Evolutionary conservation across 30 jellyfish, hydroid and myxozoan genomes (phyloP).

Genomic region (Turritopsis rubra): DNA sequence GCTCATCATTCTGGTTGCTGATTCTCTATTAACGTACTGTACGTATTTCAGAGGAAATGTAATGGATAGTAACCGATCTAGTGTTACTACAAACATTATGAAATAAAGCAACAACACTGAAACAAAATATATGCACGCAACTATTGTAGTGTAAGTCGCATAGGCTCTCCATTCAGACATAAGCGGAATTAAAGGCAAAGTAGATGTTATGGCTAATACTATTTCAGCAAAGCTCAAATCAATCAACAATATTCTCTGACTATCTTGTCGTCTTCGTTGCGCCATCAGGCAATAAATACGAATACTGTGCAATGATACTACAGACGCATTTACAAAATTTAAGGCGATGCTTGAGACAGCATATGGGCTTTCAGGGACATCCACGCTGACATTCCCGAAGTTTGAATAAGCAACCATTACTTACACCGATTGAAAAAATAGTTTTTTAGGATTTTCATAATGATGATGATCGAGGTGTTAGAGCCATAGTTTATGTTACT

Average conservation of each 20-base stretch:
- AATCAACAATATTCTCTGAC: neutral
- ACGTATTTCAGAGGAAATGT: neutral
- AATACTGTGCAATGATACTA: neutral
- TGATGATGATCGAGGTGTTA: too few species aligned
- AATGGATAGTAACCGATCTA: neutral
- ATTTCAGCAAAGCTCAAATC: neutral
- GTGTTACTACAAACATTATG: neutral
- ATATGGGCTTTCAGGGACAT: too few species aligned
- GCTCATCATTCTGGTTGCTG: neutral
- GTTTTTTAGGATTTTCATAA: too few species aligned
- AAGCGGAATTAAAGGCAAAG: neutral
- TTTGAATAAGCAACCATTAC: too few species aligned
- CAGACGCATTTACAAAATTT: too few species aligned
- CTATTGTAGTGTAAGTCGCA: neutral
- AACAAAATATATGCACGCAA: neutral
- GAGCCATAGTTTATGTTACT: too few species aligned
- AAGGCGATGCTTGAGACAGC: too few species aligned
- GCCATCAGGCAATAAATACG: neutral
- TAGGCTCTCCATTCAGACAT: neutral
- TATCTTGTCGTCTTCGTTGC: neutral
- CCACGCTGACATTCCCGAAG: too few species aligned
- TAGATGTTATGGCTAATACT: neutral
- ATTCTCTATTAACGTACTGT: neutral
- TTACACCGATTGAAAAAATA: too few species aligned
- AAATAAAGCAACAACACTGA: neutral